phyloP scores from a whole-genome alignment of 2,888 invertebrate species.

The Trichogramma evanescens region DNA sequence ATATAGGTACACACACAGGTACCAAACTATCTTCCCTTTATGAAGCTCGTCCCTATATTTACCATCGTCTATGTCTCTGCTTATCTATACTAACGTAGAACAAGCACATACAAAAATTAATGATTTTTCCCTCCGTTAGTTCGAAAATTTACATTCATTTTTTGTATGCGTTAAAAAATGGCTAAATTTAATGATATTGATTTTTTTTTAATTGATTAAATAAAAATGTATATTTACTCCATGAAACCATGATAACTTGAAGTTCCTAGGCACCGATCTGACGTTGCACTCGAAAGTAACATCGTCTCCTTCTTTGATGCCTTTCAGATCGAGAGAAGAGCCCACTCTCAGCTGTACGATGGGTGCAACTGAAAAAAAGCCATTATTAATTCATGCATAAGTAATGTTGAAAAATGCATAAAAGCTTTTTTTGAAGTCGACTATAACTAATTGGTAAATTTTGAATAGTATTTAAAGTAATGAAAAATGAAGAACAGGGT shows the following conservation, averaged over 20 bases:
- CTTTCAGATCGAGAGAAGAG: constrained; percentile 72
- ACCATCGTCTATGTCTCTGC: too few species aligned
- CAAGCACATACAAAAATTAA: background rate
- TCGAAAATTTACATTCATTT: background rate
- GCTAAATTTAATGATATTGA: too few species aligned
- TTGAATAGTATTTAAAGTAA: background rate
- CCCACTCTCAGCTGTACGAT: constrained; percentile 77
- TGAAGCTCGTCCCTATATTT: too few species aligned
- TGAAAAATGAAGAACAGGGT: background rate
- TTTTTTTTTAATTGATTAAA: too few species aligned
- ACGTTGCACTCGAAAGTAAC: constrained; percentile 86
- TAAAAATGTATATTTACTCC: constrained; percentile 54
- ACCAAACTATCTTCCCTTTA: background rate
- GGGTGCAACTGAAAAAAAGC: constrained; percentile 64
- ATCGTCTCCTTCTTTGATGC: constrained; percentile 84
- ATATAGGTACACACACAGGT: background rate
- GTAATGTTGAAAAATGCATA: background rate
- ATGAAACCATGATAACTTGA: constrained; percentile 80
- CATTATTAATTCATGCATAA: background rate
- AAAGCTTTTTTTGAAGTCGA: background rate
- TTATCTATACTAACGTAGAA: too few species aligned
- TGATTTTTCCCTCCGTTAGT: background rate
- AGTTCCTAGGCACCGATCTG: constrained; percentile 74
- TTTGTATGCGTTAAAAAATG: too few species aligned
- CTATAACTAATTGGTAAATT: background rate